Evolutionary conservation across 2,113 vertebrate species (phyloP), one percentile per base, ranked within the genome.

Genomic region (Hippocampus comes): DNA sequence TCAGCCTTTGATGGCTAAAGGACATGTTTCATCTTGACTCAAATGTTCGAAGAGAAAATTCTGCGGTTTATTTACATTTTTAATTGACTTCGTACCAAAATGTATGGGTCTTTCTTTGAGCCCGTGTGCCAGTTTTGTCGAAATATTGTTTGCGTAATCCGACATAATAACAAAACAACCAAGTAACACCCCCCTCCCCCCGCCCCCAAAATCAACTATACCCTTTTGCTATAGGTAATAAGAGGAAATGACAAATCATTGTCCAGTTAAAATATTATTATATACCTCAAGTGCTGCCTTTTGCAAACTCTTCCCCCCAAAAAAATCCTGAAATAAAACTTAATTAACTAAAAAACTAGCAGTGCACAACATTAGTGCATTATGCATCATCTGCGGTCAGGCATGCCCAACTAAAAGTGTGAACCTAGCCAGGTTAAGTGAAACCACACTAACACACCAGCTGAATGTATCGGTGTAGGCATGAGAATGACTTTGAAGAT

Each of bases 401-500:
- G 2, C 34, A 63, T 41, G 34, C 30, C 41, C 41, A 63, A 63
- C 18, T 63, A 21, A 21, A 41, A 41, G 21, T 55, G 53, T 63
- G 21, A 18, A 63, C 38, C 11, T 1, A 27, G 56, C 4, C 56
- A 57, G n/a, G 56, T 57, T 57, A 23, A 64, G 43, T 41, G 42
- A 42, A 63, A 42, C 38, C 38, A 64, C n/a, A 42, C 34, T 20
- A 11, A n/a, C 41, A 12, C 63, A 64, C 41, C 11, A 70, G n/a
- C 14, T 55, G 51, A 72, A 57, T 34, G 66, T 59, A 63, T 53
- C 78, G 21, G 51, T 30, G 56, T n/a, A 23, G 53, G 68, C 63
- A 49, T 49, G 1, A 66, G 14, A 59, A 38, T 56, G 65, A 25
- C 34, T 60, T n/a, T 43, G 49, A 27, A 41, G 66, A 30, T 59